These are phyloP conservation scores for Morpho deidamia DNA, from an alignment of 2,888 invertebrate species.

Conservation along the genomic window DNA sequence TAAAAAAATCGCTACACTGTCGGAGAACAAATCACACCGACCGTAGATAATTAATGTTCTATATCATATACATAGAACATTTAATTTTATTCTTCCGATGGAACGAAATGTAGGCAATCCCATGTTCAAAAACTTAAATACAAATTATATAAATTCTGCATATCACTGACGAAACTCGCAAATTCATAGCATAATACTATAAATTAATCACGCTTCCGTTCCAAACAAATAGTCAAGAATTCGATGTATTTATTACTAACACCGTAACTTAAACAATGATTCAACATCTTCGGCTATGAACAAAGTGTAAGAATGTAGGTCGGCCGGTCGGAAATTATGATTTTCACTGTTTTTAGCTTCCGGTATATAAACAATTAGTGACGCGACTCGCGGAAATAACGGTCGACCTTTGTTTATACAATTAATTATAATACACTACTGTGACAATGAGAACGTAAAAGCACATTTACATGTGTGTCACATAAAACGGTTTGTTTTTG, in stretches of 20 bases:
- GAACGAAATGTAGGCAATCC: too few relatives aligned
- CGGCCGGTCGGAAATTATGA: constrained; percentile 29
- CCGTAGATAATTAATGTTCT: too few relatives aligned
- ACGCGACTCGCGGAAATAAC: constrained; percentile 35
- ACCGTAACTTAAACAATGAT: constrained; percentile 1
- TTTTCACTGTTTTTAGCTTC: constrained; percentile 31
- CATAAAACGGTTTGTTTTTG: constrained; percentile 5
- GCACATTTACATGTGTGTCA: constrained; percentile 17
- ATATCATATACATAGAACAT: too few relatives aligned
- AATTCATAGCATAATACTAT: neutral
- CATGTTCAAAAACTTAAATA: too few relatives aligned
- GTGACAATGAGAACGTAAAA: constrained; percentile 22
- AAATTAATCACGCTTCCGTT: neutral
- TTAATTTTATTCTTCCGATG: too few relatives aligned
- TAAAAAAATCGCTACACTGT: too few relatives aligned
- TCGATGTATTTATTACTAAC: neutral
- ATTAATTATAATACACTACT: constrained; percentile 26
- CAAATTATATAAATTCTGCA: too few relatives aligned
- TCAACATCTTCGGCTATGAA: constrained; percentile 12
- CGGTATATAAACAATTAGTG: constrained; percentile 27
- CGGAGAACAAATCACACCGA: too few relatives aligned
- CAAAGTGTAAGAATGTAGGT: constrained; percentile 22
- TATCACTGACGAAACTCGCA: neutral
- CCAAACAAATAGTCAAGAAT: neutral
- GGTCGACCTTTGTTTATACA: constrained; percentile 34